Base-by-base conservation (phyloP, 2,888 invertebrate genomes). In the Osedax frankpressi region DNA sequence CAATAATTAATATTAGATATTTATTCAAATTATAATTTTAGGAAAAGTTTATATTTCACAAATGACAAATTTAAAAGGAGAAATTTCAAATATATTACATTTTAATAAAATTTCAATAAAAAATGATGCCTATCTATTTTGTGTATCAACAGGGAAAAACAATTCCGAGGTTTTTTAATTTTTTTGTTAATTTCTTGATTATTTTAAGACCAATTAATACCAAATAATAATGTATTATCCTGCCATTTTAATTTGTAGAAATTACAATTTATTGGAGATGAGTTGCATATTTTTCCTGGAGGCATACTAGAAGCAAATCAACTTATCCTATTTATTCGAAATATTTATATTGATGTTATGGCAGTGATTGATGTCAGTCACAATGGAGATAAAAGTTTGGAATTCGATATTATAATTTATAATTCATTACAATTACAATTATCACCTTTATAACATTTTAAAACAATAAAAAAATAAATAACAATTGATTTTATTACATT, bases 91-190 rank as follows among this genome's bases (percentile, higher is more conserved):
- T 76, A 75, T 73, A 1, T 76, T 80, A 28, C 62, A 70, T 19
- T 80, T 80, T 75, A 72, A 63, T 3, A 74, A 77, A 24, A 76
- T 80, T 63, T 77, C 76, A 74, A 78, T 80, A 60, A 76, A 80
- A 19, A 80, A 80, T 74, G 74, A 77, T 29, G 80, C 80, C 0
- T 76, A 76, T 2, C 74, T 80, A 75, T 74, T 75, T 11, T 44
- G 44, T 44, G 44, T n/a, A n/a, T n/a, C n/a, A n/a, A n/a, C n/a
- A n/a, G n/a, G n/a, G n/a, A n/a, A n/a, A n/a, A n/a, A n/a, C n/a
- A n/a, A n/a, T n/a, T n/a, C n/a, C n/a, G n/a, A n/a, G n/a, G n/a
- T n/a, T n/a, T n/a, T n/a, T n/a, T n/a, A n/a, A n/a, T n/a, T n/a
- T n/a, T n/a, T n/a, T n/a, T n/a, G n/a, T n/a, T n/a, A n/a, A n/a